Evolutionary conservation across 2,113 vertebrate species (phyloP).

Genomic region (Baryphthengus martii): DNA sequence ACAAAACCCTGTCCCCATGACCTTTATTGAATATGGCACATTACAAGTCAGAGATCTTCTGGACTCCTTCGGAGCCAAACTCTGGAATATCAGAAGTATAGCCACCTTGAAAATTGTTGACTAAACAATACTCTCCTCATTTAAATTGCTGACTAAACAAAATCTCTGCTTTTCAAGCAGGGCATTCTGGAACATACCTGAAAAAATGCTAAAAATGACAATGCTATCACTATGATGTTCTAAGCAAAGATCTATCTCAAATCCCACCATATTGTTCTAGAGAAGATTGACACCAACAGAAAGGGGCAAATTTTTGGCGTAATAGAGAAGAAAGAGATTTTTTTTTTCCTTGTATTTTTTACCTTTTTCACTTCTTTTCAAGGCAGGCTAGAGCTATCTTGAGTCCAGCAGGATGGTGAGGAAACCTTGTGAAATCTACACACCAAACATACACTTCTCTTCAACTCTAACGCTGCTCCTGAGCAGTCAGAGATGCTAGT

Average conservation of each 20-base stretch:
- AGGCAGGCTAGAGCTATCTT: background rate
- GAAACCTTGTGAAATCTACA: background rate
- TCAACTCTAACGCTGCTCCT: background rate
- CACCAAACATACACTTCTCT: background rate
- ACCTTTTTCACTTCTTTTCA: background rate
- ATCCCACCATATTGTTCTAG: rapidly evolving
- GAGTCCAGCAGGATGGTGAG: background rate
- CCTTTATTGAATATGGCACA: background rate
- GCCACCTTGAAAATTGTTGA: background rate
- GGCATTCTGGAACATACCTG: background rate
- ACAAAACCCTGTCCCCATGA: background rate
- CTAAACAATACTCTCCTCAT: background rate
- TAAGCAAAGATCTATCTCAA: background rate
- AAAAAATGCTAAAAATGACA: background rate
- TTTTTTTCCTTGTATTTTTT: background rate
- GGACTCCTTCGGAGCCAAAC: background rate
- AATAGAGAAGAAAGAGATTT: background rate
- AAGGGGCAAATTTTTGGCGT: background rate
- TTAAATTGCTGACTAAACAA: background rate
- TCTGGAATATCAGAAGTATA: background rate
- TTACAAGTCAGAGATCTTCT: background rate
- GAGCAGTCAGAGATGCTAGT: background rate
- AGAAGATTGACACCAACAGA: background rate
- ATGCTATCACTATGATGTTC: background rate
- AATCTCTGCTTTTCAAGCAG: background rate